Evolutionary conservation across 2,888 invertebrate genomes (phyloP), one percentile per base, ranked within the genome.

Genomic region (Venustoraphidia nigricollis): DNA sequence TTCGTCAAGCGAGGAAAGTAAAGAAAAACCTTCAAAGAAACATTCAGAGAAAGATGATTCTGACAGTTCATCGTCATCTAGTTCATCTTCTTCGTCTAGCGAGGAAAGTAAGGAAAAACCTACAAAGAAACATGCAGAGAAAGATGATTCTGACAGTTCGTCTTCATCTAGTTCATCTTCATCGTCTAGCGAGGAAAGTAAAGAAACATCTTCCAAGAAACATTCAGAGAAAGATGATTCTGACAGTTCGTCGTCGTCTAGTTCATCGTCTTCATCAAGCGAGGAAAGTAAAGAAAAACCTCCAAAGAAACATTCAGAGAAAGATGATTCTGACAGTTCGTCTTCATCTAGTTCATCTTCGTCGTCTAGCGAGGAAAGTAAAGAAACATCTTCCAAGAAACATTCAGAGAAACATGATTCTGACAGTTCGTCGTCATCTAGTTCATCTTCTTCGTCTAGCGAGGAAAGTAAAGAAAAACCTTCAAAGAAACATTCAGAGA

Each of bases 221-320:
- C 17, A 17, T 17, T 17, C 17, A 17, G 17, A 17, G 17, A 17
- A 39, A 39, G 40, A 39, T n/a, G 40, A 39, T 2, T 39, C 40
- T 2, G 40, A 39, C 17, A 39, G 40, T 39, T 39, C 38, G n/a
- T 27, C 27, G 1, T 27, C 27, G 6, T 27, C 27, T 6, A 27
- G 27, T 27, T 27, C 27, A 27, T 27, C 27, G 3, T 27, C 27
- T 3, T 27, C 27, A 6, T 27, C 35, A 8, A 44, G 36, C 34
- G 34, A 34, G 1, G 65, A 68, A 46, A 54, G 68, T 0, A 46
- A 67, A 11, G 64, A 65, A 17, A 47, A 41, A 6, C 34, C 45
- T 34, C 34, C 52, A 46, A 42, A 11, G 44, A 6, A 50, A 11
- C 43, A 50, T 45, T 10, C 17, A 17, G 17, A 17, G 17, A 17